Percentiles rank a stretch among this genome's conserved stretches.
phyloP scores from a whole-genome alignment of 2,888 invertebrate species.

The Drosophila tripunctata region DNA sequence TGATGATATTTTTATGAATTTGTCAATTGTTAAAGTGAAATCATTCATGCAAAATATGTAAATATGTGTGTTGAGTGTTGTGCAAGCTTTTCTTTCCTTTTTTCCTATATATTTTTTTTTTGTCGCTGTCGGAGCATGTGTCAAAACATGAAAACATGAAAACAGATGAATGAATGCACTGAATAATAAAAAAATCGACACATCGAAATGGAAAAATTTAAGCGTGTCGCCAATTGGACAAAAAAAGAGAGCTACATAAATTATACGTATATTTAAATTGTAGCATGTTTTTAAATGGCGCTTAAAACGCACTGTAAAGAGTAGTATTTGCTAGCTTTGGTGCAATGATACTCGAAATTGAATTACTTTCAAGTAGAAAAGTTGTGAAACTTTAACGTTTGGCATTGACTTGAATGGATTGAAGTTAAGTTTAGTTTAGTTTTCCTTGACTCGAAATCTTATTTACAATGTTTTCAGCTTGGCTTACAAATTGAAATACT shows the following conservation, averaged over 20 bases:
- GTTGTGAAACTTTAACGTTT: conserved; percentile 27
- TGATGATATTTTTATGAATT: conserved; percentile 7
- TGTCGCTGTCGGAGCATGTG: conserved; percentile 13
- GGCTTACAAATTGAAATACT: conserved; percentile 64
- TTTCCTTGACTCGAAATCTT: conserved; percentile 32
- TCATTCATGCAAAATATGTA: conserved; percentile 34
- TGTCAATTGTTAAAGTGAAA: conserved; percentile 23
- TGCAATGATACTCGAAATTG: conserved; percentile 33
- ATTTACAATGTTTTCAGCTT: conserved; percentile 58
- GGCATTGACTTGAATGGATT: conserved; percentile 37
- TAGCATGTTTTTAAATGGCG: too few species aligned
- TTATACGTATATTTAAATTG: conserved; percentile 16
- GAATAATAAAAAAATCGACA: background rate
- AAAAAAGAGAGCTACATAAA: conserved; percentile 5
- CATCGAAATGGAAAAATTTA: background rate
- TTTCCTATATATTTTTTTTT: background rate
- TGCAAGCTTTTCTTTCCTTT: conserved; percentile 3
- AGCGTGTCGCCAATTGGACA: conserved; percentile 1
- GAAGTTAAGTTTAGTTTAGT: conserved; percentile 45
- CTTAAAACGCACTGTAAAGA: conserved; percentile 4
- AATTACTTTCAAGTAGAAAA: conserved; percentile 34
- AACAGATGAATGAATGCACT: conserved; percentile 18
- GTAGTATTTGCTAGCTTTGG: conserved; percentile 11
- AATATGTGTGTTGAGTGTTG: conserved; percentile 16
- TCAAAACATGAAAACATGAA: conserved; percentile 39